A percentile compares a stretch with the other conserved stretches of the same genome.
Conservation (phyloP, 2,888 invertebrate genomes). For the Atethmia centrago region DNA sequence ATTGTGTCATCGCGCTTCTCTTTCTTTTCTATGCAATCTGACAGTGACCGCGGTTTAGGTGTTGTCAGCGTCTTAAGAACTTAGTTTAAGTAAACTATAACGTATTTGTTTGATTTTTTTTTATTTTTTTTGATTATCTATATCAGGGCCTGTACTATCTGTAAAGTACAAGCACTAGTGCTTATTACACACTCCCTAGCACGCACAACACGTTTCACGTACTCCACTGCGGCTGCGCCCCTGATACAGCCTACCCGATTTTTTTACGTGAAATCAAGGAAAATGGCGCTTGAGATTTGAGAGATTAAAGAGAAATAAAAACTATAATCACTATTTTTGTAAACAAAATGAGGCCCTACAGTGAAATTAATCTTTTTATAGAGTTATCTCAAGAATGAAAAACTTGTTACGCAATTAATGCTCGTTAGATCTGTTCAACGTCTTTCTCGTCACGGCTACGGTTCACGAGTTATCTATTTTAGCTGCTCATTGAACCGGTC, state of each 20-base stretch:
- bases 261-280: too few relatives aligned
- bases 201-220: background rate
- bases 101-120: too few relatives aligned
- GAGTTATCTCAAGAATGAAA: background rate
- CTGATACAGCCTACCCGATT: background rate
- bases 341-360: background rate
- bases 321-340: background rate
- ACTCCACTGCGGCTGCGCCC: background rate
- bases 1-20: too few relatives aligned
- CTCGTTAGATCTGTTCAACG: constrained; percentile 13
- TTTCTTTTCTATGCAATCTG: too few relatives aligned
- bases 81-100: too few relatives aligned
- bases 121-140: too few relatives aligned
- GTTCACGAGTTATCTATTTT: constrained; percentile 33
- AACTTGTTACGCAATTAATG: constrained; percentile 16
- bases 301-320: too few relatives aligned
- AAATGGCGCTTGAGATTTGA: too few relatives aligned
- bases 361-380: background rate
- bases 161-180: background rate
- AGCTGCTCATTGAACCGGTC: constrained; percentile 23
- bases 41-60: too few relatives aligned
- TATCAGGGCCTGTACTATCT: too few relatives aligned
- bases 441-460: constrained; percentile 2
- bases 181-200: background rate
- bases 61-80: too few relatives aligned